These are phyloP conservation scores for Andrena marginata DNA, from an alignment of 2,888 invertebrate genomes.

Conservation along the genomic window DNA sequence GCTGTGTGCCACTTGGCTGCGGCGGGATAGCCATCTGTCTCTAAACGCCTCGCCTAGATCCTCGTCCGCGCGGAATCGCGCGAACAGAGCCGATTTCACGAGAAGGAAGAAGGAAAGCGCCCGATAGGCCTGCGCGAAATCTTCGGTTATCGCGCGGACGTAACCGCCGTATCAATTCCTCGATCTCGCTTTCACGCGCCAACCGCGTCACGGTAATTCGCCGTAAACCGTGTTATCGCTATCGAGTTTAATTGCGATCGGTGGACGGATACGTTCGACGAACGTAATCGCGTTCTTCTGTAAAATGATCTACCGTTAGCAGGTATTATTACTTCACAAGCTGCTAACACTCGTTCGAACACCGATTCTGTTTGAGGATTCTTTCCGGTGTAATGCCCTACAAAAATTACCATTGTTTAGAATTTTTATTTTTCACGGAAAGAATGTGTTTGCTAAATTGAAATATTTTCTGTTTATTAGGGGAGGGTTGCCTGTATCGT, in stretches of 20 bases:
- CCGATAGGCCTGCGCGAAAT: constrained; percentile 1
- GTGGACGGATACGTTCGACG: background rate
- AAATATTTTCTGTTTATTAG: too few relatives aligned
- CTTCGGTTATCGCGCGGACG: constrained; percentile 9
- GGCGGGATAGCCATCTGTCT: constrained; percentile 21
- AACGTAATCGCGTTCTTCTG: too few relatives aligned
- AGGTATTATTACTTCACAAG: too few relatives aligned
- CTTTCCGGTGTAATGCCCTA: too few relatives aligned
- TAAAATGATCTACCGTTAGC: too few relatives aligned
- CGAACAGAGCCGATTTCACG: background rate
- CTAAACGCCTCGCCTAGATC: constrained; percentile 34
- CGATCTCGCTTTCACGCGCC: constrained; percentile 43
- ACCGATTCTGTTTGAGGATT: too few relatives aligned
- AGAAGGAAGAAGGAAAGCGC: constrained; percentile 19
- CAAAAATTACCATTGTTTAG: too few relatives aligned
- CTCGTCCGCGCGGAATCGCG: background rate
- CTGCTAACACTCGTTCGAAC: too few relatives aligned
- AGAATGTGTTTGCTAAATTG: too few relatives aligned
- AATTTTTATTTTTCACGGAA: too few relatives aligned
- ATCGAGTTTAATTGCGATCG: constrained; percentile 3
- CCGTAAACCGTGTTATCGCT: constrained; percentile 22
- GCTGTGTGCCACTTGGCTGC: constrained; percentile 49
- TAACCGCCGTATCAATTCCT: constrained; percentile 30
- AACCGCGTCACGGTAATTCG: constrained; percentile 26
- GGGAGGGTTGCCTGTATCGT: too few relatives aligned